phyloP scores from a whole-genome alignment of 1,140 invertebrate species.

The Drosophila lowei region DNA sequence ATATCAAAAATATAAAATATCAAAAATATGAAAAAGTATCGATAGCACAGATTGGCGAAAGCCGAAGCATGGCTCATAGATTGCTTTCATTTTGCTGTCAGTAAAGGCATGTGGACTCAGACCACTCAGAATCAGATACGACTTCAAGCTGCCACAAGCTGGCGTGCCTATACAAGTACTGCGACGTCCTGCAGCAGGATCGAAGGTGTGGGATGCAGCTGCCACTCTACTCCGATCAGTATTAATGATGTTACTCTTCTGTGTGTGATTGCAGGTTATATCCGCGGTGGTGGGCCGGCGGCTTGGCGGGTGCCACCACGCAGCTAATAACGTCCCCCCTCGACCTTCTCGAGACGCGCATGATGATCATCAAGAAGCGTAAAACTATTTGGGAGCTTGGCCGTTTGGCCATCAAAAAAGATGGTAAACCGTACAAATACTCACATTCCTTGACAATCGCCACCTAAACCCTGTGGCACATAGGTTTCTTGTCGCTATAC shows the following conservation, averaged over 20 bases:
- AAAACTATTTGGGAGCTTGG: neutral
- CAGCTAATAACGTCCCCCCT: constrained; percentile 44
- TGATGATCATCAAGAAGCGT: constrained; percentile 40
- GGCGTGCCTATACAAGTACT: constrained; percentile 4
- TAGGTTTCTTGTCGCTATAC: constrained; percentile 54
- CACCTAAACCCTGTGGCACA: no score
- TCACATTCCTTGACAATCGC: neutral
- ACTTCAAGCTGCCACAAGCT: constrained; percentile 23
- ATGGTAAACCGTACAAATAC: constrained; percentile 38
- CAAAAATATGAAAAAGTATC: no score
- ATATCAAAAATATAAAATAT: no score
- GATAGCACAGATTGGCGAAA: no score
- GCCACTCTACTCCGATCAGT: neutral
- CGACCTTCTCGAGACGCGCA: constrained; percentile 57
- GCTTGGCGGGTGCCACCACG: constrained; percentile 38
- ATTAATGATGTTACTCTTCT: no score
- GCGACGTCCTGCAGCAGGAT: neutral
- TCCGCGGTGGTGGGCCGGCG: constrained; percentile 64
- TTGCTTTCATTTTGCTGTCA: neutral
- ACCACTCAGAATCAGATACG: constrained; percentile 3
- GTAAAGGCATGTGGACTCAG: neutral
- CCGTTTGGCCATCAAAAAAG: neutral
- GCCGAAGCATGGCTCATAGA: no score
- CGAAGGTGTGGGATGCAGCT: neutral
- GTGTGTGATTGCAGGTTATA: constrained; percentile 12